A percentile compares a stretch with the other conserved stretches of the same genome.
These are phyloP conservation scores for Ladona fulva DNA, from an alignment of 1,140 invertebrate species.

Conservation along the genomic window DNA sequence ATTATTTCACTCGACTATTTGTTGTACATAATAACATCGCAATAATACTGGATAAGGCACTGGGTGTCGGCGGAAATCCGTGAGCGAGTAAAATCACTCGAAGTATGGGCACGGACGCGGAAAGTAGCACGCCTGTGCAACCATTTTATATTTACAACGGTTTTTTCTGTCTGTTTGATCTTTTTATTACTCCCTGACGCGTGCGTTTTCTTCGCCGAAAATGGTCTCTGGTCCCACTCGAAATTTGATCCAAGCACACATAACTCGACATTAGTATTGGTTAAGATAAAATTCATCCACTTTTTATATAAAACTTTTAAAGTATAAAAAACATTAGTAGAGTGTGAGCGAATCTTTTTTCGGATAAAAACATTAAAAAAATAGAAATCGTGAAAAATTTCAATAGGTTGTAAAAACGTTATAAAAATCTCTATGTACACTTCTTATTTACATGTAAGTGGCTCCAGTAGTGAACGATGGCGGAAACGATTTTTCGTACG, in stretches of 20 bases:
- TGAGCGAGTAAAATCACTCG: neutral
- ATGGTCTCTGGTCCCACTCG: neutral
- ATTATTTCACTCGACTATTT: neutral
- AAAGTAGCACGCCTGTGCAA: neutral
- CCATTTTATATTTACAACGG: neutral
- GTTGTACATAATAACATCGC: neutral
- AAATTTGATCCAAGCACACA: neutral
- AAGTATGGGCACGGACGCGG: neutral
- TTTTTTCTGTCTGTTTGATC: neutral
- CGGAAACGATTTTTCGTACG: neutral
- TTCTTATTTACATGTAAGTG: neutral
- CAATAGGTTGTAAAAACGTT: slow-evolving; percentile 1
- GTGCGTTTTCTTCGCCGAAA: neutral
- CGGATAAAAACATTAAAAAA: neutral
- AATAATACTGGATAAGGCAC: slow-evolving; percentile 6
- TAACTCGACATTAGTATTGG: neutral
- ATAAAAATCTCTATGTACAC: slow-evolving; percentile 7
- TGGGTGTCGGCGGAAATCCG: neutral
- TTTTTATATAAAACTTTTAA: neutral
- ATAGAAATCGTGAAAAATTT: neutral
- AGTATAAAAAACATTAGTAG: slow-evolving; percentile 3
- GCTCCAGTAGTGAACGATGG: neutral
- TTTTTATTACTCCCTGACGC: neutral
- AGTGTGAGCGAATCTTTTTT: neutral
- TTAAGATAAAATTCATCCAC: neutral